These are phyloP conservation scores for Nephrotoma flavescens DNA, from an alignment of 2,888 invertebrate species.

Conservation along the genomic window DNA sequence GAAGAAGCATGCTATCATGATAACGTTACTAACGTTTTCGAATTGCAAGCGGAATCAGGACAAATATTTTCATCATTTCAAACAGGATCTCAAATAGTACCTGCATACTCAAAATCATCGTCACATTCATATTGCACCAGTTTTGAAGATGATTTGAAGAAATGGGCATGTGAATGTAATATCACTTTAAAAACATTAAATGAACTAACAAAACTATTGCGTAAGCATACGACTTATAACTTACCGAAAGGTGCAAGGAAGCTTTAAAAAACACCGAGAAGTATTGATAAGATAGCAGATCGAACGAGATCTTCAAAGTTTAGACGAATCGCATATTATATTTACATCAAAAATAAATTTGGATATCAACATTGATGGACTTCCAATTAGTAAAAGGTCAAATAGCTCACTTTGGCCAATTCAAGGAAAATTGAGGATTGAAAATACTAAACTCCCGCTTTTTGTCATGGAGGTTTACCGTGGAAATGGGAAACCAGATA, in stretches of 20 bases:
- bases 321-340: background rate
- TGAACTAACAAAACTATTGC: too few relatives aligned
- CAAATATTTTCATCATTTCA: background rate
- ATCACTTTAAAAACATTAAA: background rate
- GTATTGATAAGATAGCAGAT: background rate
- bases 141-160: background rate
- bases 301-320: background rate
- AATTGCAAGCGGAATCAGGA: too few relatives aligned
- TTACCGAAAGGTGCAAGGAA: background rate
- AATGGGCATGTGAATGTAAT: background rate
- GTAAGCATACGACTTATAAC: too few relatives aligned
- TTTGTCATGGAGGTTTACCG: background rate
- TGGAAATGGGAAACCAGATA: background rate
- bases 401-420: background rate
- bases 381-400: background rate
- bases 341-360: background rate
- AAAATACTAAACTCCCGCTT: background rate
- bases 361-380: background rate
- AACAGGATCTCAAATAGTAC: background rate
- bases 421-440: background rate
- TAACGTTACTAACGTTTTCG: background rate
- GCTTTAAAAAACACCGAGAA: background rate
- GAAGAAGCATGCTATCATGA: background rate
- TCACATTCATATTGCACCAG: too few relatives aligned
- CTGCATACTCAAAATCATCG: background rate